Evolutionary conservation across 1,140 invertebrate genomes (phyloP).

Genomic region (Catajapyx aquilonaris): DNA sequence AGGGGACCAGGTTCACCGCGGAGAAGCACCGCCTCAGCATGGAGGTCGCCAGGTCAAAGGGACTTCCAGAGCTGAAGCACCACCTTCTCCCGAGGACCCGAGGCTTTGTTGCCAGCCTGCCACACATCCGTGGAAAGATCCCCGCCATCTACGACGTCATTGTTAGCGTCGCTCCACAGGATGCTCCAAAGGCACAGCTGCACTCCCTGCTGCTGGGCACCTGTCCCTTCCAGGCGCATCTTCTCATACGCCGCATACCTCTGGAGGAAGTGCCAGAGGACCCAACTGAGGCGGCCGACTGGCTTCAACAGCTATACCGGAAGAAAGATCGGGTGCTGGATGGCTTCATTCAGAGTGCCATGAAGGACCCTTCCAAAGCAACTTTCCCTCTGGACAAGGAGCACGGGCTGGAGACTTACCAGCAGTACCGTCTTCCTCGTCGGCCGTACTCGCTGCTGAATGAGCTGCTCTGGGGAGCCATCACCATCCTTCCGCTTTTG

Average conservation of each 20-base stretch:
- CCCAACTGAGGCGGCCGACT: conserved; percentile 53
- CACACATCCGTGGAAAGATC: conserved; percentile 46
- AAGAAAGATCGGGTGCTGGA: conserved; percentile 37
- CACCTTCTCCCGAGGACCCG: conserved; percentile 81
- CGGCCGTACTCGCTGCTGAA: background rate
- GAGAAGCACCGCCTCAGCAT: conserved; percentile 71
- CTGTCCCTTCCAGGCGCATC: too few relatives aligned
- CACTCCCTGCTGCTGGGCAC: too few relatives aligned
- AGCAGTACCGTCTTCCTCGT: conserved; percentile 10
- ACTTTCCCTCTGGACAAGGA: background rate
- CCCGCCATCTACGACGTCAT: conserved; percentile 69
- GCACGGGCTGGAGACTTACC: background rate
- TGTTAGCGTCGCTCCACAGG: too few relatives aligned
- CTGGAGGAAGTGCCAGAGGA: conserved; percentile 55
- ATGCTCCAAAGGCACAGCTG: too few relatives aligned
- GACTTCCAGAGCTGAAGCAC: conserved; percentile 64
- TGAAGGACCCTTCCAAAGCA: conserved; percentile 5
- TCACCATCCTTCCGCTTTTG: background rate
- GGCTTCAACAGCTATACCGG: conserved; percentile 59
- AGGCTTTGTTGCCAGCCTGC: conserved; percentile 63
- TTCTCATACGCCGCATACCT: conserved; percentile 62
- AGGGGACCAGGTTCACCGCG: conserved; percentile 79
- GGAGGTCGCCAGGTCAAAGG: conserved; percentile 68
- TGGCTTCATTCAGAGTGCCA: conserved; percentile 1
- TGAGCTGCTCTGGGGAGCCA: background rate